A percentile compares a stretch with the other conserved stretches of the same genome.
These are phyloP conservation scores for Hiodon tergisus DNA, from an alignment of 2,113 vertebrate genomes.

Conservation along the genomic window DNA sequence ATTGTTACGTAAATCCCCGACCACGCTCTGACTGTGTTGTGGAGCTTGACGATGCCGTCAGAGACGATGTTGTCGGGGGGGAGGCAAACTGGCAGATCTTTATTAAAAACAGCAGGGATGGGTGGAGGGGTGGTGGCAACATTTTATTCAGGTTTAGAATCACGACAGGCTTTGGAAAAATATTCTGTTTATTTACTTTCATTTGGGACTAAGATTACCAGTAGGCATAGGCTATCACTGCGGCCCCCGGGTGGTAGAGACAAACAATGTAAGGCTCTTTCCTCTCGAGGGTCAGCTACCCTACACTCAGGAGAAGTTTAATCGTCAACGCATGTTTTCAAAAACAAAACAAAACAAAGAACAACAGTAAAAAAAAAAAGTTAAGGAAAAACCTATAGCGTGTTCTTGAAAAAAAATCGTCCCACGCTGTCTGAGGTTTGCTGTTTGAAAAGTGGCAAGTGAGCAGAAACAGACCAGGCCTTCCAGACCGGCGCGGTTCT, in stretches of 20 bases:
- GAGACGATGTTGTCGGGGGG: no score
- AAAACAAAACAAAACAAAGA: not conserved
- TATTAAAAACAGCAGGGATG: conserved; percentile 14
- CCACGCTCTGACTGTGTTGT: no score
- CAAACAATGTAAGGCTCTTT: conserved; percentile 15
- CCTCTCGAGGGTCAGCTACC: conserved; percentile 5
- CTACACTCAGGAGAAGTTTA: conserved; percentile 13
- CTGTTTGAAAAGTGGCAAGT: not conserved
- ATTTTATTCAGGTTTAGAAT: conserved; percentile 25
- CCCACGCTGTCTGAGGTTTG: not conserved
- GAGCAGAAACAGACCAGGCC: conserved; percentile 8
- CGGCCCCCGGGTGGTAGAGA: conserved; percentile 17
- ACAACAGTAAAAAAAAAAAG: not conserved
- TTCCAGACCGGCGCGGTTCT: not conserved
- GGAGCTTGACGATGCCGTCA: no score
- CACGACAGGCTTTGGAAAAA: conserved; percentile 14
- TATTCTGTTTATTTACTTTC: conserved; percentile 18
- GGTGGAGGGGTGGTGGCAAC: conserved; percentile 34
- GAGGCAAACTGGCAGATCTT: not conserved
- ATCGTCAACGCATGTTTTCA: conserved; percentile 5
- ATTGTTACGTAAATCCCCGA: no score
- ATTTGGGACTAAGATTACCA: conserved; percentile 28
- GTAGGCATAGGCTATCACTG: conserved; percentile 25
- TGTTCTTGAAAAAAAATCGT: conserved; percentile 6
- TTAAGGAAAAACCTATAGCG: not conserved